Conservation (phyloP, 2,113 vertebrate genomes). For the Ageneiosus marmoratus region DNA sequence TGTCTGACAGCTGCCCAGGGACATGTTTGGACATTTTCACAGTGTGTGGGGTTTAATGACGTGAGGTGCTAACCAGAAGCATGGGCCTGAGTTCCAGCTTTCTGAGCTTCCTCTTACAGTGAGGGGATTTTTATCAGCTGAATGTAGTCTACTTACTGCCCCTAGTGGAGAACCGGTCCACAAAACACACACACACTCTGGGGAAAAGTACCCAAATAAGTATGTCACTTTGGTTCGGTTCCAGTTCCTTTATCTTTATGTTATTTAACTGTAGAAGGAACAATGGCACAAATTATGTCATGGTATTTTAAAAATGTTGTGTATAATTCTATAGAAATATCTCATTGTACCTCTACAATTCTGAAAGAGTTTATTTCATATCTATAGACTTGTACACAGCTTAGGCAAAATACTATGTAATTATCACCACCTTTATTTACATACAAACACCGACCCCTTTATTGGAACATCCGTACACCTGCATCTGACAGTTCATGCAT, state of each 20-base stretch:
- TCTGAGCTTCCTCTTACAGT: neutral
- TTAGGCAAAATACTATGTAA: neutral
- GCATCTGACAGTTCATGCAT: neutral
- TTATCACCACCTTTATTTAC: neutral
- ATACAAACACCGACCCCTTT: neutral
- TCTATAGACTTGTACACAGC: neutral
- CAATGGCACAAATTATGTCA: neutral
- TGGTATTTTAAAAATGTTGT: neutral
- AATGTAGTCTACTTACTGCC: slow-evolving; percentile 50
- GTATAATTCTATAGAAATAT: neutral
- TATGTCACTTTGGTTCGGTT: neutral
- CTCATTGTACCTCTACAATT: neutral
- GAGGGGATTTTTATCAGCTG: slow-evolving; percentile 8
- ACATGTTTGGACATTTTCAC: neutral
- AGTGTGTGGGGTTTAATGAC: neutral
- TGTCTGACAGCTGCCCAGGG: neutral
- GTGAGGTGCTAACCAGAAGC: neutral
- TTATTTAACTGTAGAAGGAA: neutral
- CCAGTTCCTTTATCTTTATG: neutral
- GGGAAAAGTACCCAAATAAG: neutral
- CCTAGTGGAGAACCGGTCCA: slow-evolving; percentile 51
- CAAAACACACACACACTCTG: neutral
- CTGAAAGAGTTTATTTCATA: neutral
- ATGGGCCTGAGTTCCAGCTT: neutral
- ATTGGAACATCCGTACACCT: neutral